phyloP scores from a whole-genome alignment of 2,113 vertebrate genomes.

The Tachysurus vachellii region DNA sequence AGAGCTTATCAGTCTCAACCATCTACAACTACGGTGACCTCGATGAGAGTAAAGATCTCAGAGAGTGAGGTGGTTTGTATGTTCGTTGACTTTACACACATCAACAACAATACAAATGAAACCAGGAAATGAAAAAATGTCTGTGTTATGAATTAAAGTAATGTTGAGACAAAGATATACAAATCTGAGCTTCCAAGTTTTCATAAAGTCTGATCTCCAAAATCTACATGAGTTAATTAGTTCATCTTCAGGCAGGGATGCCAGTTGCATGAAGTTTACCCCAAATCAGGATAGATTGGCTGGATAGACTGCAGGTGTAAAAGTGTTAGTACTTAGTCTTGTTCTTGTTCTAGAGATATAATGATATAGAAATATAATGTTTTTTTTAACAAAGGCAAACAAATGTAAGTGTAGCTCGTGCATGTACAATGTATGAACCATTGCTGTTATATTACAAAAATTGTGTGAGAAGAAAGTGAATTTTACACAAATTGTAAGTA shows the following conservation, averaged over 20 bases:
- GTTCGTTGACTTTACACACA: not conserved
- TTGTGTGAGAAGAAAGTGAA: not conserved
- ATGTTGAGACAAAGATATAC: not conserved
- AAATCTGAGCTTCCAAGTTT: not conserved
- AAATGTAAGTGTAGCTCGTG: not conserved
- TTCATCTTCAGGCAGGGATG: not conserved
- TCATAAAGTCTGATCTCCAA: not conserved
- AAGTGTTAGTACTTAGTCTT: not conserved
- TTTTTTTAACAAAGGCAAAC: not conserved
- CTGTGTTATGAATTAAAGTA: not conserved
- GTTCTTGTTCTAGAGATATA: not conserved
- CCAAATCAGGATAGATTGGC: not conserved
- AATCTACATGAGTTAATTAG: not conserved
- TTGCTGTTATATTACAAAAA: not conserved
- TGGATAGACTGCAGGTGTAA: not conserved
- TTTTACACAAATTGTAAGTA: not conserved
- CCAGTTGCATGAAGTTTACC: not conserved
- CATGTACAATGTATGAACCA: not conserved
- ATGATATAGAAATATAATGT: not conserved
- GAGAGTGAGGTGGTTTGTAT: not conserved
- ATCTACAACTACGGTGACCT: constrained; percentile 15
- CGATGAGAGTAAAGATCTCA: too few species aligned
- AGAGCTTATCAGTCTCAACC: constrained; percentile 16
- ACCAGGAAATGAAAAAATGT: not conserved
- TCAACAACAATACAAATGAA: not conserved